Evolutionary conservation across 1,140 invertebrate species (phyloP).

Genomic region (Polypedilum pembai): DNA sequence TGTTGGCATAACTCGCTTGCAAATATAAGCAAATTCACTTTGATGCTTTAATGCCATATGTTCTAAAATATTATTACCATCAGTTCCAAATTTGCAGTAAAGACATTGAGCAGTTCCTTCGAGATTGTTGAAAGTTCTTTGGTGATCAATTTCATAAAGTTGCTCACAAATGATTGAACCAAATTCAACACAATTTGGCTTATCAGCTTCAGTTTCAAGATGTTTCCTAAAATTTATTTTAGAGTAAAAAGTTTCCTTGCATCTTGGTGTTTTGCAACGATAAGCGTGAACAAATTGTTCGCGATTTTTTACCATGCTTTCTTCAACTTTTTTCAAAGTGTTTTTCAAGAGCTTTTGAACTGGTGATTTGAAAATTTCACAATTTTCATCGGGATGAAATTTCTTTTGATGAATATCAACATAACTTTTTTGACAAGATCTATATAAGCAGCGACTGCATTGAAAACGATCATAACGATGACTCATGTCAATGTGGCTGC

Average conservation of each 20-base stretch:
- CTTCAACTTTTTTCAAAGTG: background rate
- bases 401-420: background rate
- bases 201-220: background rate
- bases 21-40: background rate
- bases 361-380: background rate
- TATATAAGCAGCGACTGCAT: background rate
- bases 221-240: background rate
- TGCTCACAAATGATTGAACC: background rate
- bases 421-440: conserved; percentile 5
- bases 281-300: background rate
- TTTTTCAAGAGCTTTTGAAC: background rate
- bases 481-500: background rate
- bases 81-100: background rate
- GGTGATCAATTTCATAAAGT: background rate
- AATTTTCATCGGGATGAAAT: background rate
- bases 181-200: background rate
- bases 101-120: background rate
- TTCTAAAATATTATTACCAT: background rate
- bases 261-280: background rate
- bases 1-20: background rate
- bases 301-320: background rate
- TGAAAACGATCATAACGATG: conserved; percentile 9
- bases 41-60: background rate
- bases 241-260: background rate
- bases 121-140: background rate